These are phyloP conservation scores for Telmatherina bonti DNA, from an alignment of 2,797 vertebrate genomes.

Conservation along the genomic window DNA sequence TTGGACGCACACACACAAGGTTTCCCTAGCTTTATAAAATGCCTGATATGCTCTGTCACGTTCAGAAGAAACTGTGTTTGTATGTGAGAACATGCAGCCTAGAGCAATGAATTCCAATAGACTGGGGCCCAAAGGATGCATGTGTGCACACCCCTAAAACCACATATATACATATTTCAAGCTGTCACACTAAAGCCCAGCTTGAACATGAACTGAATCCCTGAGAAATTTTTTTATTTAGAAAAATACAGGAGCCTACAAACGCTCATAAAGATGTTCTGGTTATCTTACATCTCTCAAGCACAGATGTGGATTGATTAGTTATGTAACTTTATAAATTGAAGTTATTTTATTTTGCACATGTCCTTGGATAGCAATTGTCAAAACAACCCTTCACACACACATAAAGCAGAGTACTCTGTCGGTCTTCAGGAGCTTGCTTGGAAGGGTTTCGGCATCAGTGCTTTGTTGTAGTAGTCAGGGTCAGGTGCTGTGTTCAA, in stretches of 20 bases:
- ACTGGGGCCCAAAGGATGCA: slow-evolving; percentile 51
- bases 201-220: slow-evolving; percentile 36
- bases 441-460: slow-evolving; percentile 19
- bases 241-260: slow-evolving; percentile 54
- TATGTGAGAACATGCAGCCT: slow-evolving; percentile 58
- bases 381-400: slow-evolving; percentile 38
- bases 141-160: slow-evolving; percentile 31
- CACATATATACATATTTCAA: slow-evolving; percentile 38
- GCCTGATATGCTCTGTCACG: slow-evolving; percentile 66
- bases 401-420: slow-evolving; percentile 24
- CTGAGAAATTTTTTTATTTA: slow-evolving; percentile 72
- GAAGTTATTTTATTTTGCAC: not conserved
- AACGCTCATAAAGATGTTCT: slow-evolving; percentile 62
- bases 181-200: slow-evolving; percentile 15
- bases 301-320: slow-evolving; percentile 60
- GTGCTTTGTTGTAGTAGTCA: slow-evolving; percentile 17
- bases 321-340: slow-evolving; percentile 11
- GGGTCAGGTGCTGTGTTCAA: slow-evolving; percentile 22
- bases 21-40: slow-evolving; percentile 51
- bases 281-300: slow-evolving; percentile 36
- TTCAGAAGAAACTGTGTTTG: slow-evolving; percentile 53
- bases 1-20: slow-evolving; percentile 14
- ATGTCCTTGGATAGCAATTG: slow-evolving; percentile 51
- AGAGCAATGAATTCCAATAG: slow-evolving; percentile 70
- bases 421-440: slow-evolving; percentile 27